Base-by-base conservation (phyloP, 2,888 invertebrate genomes). In the Temnothorax unifasciatus region DNA sequence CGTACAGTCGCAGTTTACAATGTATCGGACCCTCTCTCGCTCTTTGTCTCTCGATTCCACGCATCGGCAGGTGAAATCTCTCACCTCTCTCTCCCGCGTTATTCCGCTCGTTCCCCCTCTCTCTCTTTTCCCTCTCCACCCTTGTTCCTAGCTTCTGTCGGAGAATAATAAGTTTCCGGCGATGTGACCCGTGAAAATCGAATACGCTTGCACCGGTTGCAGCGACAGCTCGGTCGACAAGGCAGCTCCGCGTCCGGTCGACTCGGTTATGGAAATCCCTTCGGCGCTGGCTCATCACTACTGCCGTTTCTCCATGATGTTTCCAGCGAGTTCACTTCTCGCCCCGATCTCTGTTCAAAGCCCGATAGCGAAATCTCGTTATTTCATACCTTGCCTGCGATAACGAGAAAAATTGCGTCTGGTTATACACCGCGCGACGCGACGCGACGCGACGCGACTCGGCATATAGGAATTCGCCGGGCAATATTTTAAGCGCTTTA, bases 211-310 rank as follows among this genome's bases (percentile, higher is more conserved):
- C 92, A 92, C 92, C 93, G 92, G 93, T 92, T 92, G 92, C 91
- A 92, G 93, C 92, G 93, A 93, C 93, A 93, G 93, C 93, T 93
- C 90, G 93, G 93, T 89, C 92, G 93, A 93, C 93, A 93, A 92
- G 93, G 90, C 90, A 90, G 90, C 91, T 90, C 91, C 88, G 90
- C 92, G 92, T 90, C 92, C 92, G 92, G 92, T 91, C 91, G 91
- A 91, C 89, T 91, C 90, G 91, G 91, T 93, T 93, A 92, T 92
- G 91, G 93, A 93, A 93, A 93, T 93, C 89, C 91, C 90, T 91
- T 90, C 87, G 89, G 90, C 85, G 84, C 87, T 86, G 82, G 89
- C 88, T 87, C 89, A 77, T 90, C 92, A 90, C 89, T 87, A 90
- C 87, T 85, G 75, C 61, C 83, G 81, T 84, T 84, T 63, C 85